phyloP scores from a whole-genome alignment of 2,113 vertebrate genomes.

The Proteles cristata region DNA sequence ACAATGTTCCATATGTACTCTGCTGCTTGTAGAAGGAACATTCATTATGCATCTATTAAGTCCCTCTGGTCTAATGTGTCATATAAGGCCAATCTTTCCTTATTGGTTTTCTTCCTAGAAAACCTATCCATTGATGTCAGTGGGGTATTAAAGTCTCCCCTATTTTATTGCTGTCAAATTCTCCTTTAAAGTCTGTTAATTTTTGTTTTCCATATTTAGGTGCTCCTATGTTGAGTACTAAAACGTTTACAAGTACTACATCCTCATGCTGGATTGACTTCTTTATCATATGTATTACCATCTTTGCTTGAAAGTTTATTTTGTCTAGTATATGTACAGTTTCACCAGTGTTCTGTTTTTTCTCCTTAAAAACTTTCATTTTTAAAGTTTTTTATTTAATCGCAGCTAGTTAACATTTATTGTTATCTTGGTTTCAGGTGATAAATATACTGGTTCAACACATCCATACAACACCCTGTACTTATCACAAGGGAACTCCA shows the following conservation, averaged over 20 bases:
- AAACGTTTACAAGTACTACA: neutral
- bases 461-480: neutral
- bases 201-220: neutral
- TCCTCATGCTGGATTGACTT: neutral
- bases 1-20: neutral
- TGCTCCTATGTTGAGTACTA: neutral
- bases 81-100: neutral
- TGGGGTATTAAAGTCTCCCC: neutral
- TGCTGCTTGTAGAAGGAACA: neutral
- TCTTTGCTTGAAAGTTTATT: neutral
- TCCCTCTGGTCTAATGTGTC: neutral
- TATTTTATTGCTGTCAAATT: neutral
- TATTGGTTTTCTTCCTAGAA: neutral
- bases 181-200: neutral
- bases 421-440: neutral
- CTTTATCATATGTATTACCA: neutral
- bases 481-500: neutral
- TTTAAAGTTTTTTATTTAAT: neutral
- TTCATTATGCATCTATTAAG: neutral
- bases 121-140: neutral
- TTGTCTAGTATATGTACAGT: neutral
- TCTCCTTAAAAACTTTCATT: neutral
- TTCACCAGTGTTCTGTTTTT: neutral
- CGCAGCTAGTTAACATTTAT: neutral
- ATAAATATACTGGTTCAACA: neutral